These are phyloP conservation scores for Artibeus jamaicensis DNA, from an alignment of 2,797 vertebrate genomes.

Conservation along the genomic window DNA sequence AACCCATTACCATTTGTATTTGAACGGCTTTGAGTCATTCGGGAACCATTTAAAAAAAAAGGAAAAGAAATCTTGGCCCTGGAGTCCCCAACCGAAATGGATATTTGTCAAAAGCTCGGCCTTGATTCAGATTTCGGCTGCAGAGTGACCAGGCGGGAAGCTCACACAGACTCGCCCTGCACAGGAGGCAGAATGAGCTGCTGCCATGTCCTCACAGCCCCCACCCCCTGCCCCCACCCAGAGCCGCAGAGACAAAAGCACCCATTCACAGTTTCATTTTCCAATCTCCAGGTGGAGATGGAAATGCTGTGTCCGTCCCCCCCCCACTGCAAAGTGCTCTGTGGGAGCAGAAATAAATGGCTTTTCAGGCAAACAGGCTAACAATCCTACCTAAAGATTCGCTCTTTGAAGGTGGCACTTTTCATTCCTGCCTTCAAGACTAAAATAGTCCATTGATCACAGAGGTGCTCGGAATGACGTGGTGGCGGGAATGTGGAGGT, in stretches of 20 bases:
- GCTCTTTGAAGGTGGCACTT: not conserved
- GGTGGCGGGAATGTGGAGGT: not conserved
- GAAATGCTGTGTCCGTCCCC: not conserved
- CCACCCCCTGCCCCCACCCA: not conserved
- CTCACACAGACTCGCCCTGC: too few relatives aligned
- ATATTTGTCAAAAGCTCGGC: not conserved
- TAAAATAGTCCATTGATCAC: not conserved
- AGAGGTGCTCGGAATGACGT: not conserved
- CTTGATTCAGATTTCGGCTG: not conserved
- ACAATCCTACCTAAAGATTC: not conserved
- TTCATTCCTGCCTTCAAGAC: not conserved
- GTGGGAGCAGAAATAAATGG: not conserved
- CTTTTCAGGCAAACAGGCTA: not conserved
- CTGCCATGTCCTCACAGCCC: too few relatives aligned
- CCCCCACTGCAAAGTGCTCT: not conserved
- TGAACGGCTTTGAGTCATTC: not conserved
- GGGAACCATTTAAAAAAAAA: not conserved
- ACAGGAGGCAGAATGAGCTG: too few relatives aligned
- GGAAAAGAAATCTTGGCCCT: not conserved
- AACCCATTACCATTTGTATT: not conserved
- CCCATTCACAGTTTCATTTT: not conserved
- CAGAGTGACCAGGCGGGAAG: not conserved
- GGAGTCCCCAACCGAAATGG: not conserved
- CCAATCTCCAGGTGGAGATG: not conserved
- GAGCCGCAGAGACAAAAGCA: not conserved